A percentile compares a stretch with the other conserved stretches of the same genome.
Evolutionary conservation across 2,888 invertebrate genomes (phyloP).

Genomic region (Fissipunctia ypsillon): DNA sequence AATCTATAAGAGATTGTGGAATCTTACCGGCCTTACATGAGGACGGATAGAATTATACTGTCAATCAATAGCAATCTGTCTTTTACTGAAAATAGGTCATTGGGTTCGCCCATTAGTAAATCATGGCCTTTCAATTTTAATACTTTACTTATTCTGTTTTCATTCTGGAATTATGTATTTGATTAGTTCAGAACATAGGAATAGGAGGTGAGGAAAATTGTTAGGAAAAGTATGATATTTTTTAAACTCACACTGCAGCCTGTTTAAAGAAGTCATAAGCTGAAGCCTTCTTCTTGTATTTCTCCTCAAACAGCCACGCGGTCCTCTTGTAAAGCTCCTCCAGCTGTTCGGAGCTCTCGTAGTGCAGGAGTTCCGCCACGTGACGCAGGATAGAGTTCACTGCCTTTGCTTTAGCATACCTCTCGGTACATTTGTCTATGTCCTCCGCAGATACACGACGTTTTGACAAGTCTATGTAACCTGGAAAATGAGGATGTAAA

Average conservation of each 20-base stretch:
- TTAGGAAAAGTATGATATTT: too few relatives aligned
- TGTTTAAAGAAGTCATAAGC: constrained; percentile 99
- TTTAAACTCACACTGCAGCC: constrained; percentile 98
- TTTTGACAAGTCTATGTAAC: constrained; percentile 99
- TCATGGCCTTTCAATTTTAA: neutral
- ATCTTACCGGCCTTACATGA: too few relatives aligned
- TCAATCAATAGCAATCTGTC: too few relatives aligned
- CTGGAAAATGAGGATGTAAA: constrained; percentile 83
- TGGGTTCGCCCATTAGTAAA: too few relatives aligned
- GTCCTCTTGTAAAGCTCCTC: constrained; percentile 99
- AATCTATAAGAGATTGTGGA: too few relatives aligned
- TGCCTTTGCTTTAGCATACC: constrained; percentile 99
- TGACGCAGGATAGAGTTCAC: constrained; percentile 99
- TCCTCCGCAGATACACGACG: constrained; percentile 99
- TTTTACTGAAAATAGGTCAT: too few relatives aligned
- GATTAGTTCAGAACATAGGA: neutral
- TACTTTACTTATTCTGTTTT: neutral
- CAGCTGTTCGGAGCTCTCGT: constrained; percentile 97
- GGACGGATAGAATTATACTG: too few relatives aligned
- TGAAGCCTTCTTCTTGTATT: constrained; percentile 98
- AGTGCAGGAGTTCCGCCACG: constrained; percentile 98
- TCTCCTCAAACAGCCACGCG: constrained; percentile 99
- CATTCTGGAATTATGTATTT: neutral
- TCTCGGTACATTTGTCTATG: constrained; percentile 99
- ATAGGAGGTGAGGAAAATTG: too few relatives aligned